These are phyloP conservation scores for Oligia fasciuncula DNA, from an alignment of 2,888 invertebrate species.

Conservation along the genomic window DNA sequence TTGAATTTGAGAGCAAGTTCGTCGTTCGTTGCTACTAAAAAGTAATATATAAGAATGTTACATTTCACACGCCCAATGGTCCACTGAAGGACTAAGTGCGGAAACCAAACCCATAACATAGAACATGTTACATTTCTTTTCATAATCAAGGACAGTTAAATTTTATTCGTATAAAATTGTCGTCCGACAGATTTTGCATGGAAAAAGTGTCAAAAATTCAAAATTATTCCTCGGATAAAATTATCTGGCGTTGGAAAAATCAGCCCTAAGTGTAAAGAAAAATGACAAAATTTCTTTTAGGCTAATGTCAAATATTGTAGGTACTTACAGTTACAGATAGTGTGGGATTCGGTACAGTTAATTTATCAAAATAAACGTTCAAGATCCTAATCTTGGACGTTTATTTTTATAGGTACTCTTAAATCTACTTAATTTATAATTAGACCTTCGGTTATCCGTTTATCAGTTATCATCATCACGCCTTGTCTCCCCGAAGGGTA, in stretches of 20 bases:
- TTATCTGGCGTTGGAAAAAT: too few species aligned
- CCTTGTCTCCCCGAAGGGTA: background rate
- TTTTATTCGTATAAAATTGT: too few species aligned
- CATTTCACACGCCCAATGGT: background rate
- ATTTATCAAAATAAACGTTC: background rate
- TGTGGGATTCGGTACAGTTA: background rate
- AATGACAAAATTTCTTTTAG: background rate
- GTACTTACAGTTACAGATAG: background rate
- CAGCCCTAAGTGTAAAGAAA: too few species aligned
- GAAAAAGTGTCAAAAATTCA: too few species aligned
- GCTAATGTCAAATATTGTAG: background rate
- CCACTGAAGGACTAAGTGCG: too few species aligned
- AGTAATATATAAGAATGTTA: background rate
- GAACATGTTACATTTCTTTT: background rate
- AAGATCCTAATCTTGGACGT: too few species aligned
- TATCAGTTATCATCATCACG: background rate
- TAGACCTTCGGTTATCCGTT: background rate
- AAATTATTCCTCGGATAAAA: too few species aligned
- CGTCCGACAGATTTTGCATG: too few species aligned
- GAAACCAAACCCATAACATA: too few species aligned
- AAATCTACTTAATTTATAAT: too few species aligned
- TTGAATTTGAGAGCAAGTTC: constrained; percentile 10
- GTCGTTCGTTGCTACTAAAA: background rate
- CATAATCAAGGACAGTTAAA: too few species aligned
- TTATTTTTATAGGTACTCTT: too few species aligned